A percentile compares a stretch with the other conserved stretches of the same genome.
phyloP scores from a whole-genome alignment of 1,140 invertebrate species.

The Maniola jurtina region DNA sequence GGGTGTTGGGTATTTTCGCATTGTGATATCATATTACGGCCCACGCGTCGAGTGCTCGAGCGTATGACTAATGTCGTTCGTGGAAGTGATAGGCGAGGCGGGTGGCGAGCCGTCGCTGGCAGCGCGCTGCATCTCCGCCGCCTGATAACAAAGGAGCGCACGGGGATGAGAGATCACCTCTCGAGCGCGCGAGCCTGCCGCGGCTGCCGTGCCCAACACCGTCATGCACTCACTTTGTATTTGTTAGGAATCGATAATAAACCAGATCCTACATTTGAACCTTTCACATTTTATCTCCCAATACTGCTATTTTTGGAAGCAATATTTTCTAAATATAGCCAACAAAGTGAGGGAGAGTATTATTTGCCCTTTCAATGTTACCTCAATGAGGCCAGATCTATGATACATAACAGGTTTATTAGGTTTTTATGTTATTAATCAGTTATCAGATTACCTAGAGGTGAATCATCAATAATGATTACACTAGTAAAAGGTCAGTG shows the following conservation, averaged over 20 bases:
- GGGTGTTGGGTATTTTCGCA: conserved; percentile 79
- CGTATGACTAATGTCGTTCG: conserved; percentile 77
- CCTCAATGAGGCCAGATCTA: conserved; percentile 34
- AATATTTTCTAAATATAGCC: conserved; percentile 75
- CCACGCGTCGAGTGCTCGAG: conserved; percentile 72
- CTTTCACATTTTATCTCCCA: conserved; percentile 19
- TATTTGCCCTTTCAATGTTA: conserved; percentile 41
- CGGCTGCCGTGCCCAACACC: not conserved
- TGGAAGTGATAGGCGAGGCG: conserved; percentile 74
- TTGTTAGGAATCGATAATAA: not conserved
- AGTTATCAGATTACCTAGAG: conserved; percentile 55
- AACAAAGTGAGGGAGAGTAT: conserved; percentile 62
- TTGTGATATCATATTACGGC: conserved; percentile 80
- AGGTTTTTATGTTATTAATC: conserved; percentile 39
- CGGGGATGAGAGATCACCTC: conserved; percentile 51
- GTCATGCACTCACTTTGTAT: not conserved
- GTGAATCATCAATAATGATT: conserved; percentile 71
- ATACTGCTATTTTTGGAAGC: conserved; percentile 70
- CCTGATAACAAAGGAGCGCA: conserved; percentile 75
- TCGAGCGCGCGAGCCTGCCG: not conserved
- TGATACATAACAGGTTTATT: conserved; percentile 35
- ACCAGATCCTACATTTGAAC: conserved; percentile 6
- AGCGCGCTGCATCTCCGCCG: conserved; percentile 59
- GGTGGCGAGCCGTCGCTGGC: conserved; percentile 41
- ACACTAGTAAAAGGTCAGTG: conserved; percentile 62